Evolutionary conservation across 2,113 vertebrate species (phyloP).

Genomic region (Murina feae): DNA sequence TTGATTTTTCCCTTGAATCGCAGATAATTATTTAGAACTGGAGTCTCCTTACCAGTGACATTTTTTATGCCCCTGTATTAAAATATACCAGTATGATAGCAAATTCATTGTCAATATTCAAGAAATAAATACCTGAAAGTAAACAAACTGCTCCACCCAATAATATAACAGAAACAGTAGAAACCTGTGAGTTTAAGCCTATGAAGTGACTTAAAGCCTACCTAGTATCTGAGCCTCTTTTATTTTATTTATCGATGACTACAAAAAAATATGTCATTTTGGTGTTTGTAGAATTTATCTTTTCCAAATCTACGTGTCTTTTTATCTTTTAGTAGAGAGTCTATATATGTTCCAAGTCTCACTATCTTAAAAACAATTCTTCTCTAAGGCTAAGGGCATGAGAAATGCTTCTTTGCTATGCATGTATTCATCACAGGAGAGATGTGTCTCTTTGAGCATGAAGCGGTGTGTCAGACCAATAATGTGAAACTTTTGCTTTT

Average conservation of each 20-base stretch:
- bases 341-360: constrained; percentile 42
- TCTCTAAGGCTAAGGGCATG: neutral
- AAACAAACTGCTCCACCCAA: neutral
- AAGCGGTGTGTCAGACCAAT: constrained; percentile 62
- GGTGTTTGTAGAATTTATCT: constrained; percentile 27
- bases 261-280: neutral
- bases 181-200: neutral
- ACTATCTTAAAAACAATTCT: neutral
- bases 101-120: neutral
- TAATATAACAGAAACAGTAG: neutral
- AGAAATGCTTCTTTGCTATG: constrained; percentile 45
- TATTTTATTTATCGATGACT: neutral
- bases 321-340: neutral
- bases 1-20: neutral
- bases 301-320: neutral
- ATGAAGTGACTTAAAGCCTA: neutral
- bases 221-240: neutral
- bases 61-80: neutral
- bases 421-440: constrained; percentile 70
- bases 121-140: neutral
- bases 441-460: constrained; percentile 68
- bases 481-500: constrained; percentile 70
- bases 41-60: neutral
- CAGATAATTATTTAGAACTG: neutral
- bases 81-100: neutral